Base-by-base conservation (phyloP, 1,140 invertebrate genomes). In the Asbolus verrucosus region DNA sequence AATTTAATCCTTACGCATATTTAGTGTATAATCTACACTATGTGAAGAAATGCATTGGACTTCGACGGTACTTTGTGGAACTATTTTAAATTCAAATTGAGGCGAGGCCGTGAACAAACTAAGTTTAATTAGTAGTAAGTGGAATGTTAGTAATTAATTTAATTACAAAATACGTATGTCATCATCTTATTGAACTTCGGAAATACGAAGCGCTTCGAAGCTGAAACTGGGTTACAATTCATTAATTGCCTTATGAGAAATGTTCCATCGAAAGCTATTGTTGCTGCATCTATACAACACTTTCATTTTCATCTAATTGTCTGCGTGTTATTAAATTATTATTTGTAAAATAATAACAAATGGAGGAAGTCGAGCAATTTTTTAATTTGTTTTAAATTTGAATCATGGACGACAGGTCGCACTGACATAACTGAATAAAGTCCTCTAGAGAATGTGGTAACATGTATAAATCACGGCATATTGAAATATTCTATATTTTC, bases 101-200 rank as follows among this genome's bases (percentile, higher is more conserved):
- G n/a, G 19, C 15, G 15, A 19, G 15, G 21, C 27, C 46, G n/a
- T 27, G 46, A 54, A 24, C 46, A 54, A 54, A 24, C 46, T 14
- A 30, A 54, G 8, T 30, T 54, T 54, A 54, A 54, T 54, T 21
- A 54, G 46, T 27, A 54, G 46, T 54, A 54, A 54, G 46, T 54
- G 46, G 46, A 54, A 54, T 54, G 46, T 54, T 54, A 27, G 46
- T 54, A 54, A 54, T 54, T 54, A 54, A 54, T 54, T 54, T 54
- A 54, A 54, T 54, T 54, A 24, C 46, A 54, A 54, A 54, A 54
- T 54, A 54, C 46, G 46, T 54, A 54, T 54, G 46, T 54, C 46
- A 54, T 54, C 46, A 24, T 54, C 46, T 54, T 54, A 54, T 54
- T 54, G 46, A 54, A 54, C 46, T 54, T 54, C 14, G 46, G 46